Evolutionary conservation across 2,888 invertebrate species (phyloP), one percentile per base, ranked within the genome.

Genomic region (Eilema sororculum): DNA sequence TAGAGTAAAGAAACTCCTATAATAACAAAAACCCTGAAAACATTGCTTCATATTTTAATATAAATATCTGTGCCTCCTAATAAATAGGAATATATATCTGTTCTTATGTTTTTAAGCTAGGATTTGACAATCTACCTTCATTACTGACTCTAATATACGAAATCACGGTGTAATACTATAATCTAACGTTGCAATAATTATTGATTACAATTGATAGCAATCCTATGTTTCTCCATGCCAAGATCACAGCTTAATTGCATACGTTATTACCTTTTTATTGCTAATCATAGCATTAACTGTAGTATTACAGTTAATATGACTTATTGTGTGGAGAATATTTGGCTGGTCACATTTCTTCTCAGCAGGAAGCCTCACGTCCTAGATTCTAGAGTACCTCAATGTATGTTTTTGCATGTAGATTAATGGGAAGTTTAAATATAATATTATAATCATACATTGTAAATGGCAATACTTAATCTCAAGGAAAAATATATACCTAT

Each of bases 281-380:
- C 80, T 69, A 75, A 78, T 83, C 75, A 58, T 74, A 52, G 65
- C 72, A 84, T 83, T 85, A 86, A 85, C 85, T 82, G 86, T 88
- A 82, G 61, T 75, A 81, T 72, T 84, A 87, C 86, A 81, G 87
- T 86, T 84, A 82, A 82, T 80, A 73, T 76, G 75, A 78, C 76
- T 74, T 78, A 79, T 79, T 76, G 73, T 81, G 67, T 74, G 68
- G 79, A 65, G 71, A 73, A 79, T 79, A 22, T 41, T 25, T 41
- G 5, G 37, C 41, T 62, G 22, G 65, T 57, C 24, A 68, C 16
- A 52, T 22, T 67, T 67, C 72, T 75, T 77, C 80, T 59, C 84
- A 82, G 73, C 77, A 78, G 78, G 83, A 76, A 76, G 78, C 68
- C 72, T 76, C 74, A 68, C 81, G 86, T 79, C 80, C 81, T 84